Conservation (phyloP, 1,140 invertebrate species). For the Diorhabda elongata region DNA sequence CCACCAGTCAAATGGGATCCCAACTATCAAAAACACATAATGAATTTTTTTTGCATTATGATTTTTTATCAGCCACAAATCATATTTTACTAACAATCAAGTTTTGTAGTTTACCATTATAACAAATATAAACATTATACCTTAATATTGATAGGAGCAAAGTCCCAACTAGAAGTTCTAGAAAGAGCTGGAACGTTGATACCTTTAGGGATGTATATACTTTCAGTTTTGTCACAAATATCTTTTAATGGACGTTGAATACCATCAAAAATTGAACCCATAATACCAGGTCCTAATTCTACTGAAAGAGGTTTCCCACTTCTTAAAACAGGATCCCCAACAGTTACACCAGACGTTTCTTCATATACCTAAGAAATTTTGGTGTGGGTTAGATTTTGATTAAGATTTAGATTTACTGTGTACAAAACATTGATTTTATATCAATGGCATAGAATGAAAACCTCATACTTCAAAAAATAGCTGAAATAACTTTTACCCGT, state of each 20-base stretch:
- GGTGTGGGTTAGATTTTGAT: background rate
- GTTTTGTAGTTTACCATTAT: background rate
- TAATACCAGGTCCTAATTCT: slow-evolving; percentile 98
- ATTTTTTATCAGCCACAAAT: too few species aligned
- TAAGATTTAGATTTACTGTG: background rate
- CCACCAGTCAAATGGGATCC: slow-evolving; percentile 97
- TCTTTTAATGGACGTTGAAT: slow-evolving; percentile 98
- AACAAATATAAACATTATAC: slow-evolving; percentile 46
- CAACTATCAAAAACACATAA: slow-evolving; percentile 52
- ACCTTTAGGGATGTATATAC: slow-evolving; percentile 99
- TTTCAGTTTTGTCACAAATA: slow-evolving; percentile 88
- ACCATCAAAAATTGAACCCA: slow-evolving; percentile 99
- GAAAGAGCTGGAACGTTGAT: slow-evolving; percentile 89
- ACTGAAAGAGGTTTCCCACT: slow-evolving; percentile 98
- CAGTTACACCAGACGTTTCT: slow-evolving; percentile 98
- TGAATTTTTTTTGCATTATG: background rate
- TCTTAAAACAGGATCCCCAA: slow-evolving; percentile 96
- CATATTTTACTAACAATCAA: too few species aligned
- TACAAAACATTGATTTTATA: too few species aligned
- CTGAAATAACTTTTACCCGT: too few species aligned
- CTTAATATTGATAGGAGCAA: slow-evolving; percentile 82
- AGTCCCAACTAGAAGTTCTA: slow-evolving; percentile 86
- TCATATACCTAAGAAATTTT: slow-evolving; percentile 66
- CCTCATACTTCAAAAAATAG: too few species aligned
- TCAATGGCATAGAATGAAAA: too few species aligned